phyloP scores from a whole-genome alignment of 2,113 vertebrate species.

The Lethenteron reissneri region DNA sequence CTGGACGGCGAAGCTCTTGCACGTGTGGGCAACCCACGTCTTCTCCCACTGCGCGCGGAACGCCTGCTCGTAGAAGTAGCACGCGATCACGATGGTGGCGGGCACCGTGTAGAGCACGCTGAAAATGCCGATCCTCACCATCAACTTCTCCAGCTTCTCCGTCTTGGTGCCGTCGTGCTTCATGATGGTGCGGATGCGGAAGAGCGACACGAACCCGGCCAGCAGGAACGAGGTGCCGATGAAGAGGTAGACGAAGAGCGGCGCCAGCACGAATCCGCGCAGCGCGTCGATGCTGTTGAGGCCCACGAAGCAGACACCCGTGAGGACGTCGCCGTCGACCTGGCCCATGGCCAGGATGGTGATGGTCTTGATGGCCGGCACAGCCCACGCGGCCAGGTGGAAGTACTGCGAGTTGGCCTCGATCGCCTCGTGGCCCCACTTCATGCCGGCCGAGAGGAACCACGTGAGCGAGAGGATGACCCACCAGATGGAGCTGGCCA shows the following conservation, averaged over 20 bases:
- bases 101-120: constrained; percentile 81
- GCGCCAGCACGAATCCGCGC: constrained; percentile 68
- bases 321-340: constrained; percentile 71
- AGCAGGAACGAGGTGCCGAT: constrained; percentile 79
- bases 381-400: constrained; percentile 81
- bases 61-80: constrained; percentile 91
- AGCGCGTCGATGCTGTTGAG: constrained; percentile 73
- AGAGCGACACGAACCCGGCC: constrained; percentile 80
- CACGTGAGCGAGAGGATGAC: constrained; percentile 78
- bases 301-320: constrained; percentile 75
- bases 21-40: constrained; percentile 66
- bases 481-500: constrained; percentile 97
- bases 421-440: constrained; percentile 89
- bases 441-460: constrained; percentile 84
- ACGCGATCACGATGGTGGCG: constrained; percentile 84
- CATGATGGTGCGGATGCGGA: constrained; percentile 89
- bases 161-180: constrained; percentile 91
- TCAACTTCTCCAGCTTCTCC: constrained; percentile 83
- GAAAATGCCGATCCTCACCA: constrained; percentile 87
- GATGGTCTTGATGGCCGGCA: constrained; percentile 82
- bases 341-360: constrained; percentile 72
- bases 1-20: constrained; percentile 65
- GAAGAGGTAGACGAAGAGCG: constrained; percentile 79
- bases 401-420: constrained; percentile 91
- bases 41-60: constrained; percentile 88